Percentiles rank a stretch among this genome's conserved stretches.
Evolutionary conservation across 2,888 invertebrate genomes (phyloP).

Genomic region (Ichneumon xanthorius): DNA sequence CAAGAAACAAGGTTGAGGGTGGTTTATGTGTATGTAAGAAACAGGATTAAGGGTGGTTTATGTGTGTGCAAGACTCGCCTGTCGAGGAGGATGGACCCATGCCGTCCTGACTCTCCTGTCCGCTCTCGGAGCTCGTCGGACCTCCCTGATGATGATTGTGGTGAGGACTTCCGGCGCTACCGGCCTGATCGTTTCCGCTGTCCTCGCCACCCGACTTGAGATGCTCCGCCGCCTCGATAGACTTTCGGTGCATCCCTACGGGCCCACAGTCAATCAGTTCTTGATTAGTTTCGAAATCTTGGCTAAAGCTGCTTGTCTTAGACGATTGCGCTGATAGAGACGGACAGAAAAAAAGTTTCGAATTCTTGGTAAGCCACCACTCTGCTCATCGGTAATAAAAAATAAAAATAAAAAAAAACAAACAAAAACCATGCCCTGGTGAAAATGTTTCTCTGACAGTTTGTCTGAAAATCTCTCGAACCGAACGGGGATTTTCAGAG

Average conservation of each 20-base stretch:
- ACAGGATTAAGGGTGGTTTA: not conserved
- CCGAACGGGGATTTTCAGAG: too few relatives aligned
- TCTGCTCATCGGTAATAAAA: conserved; percentile 47
- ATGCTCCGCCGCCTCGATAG: conserved; percentile 98
- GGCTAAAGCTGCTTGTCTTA: conserved; percentile 85
- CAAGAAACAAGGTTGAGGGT: too few relatives aligned
- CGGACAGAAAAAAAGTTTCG: conserved; percentile 83
- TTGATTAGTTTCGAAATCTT: conserved; percentile 85
- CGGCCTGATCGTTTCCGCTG: conserved; percentile 87
- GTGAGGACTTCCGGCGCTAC: conserved; percentile 81
- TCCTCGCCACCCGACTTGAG: conserved; percentile 92
- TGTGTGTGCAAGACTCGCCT: conserved; percentile 71
- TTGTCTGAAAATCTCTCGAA: too few relatives aligned
- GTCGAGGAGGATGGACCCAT: conserved; percentile 82
- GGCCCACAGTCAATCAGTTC: conserved; percentile 85
- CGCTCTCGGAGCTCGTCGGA: conserved; percentile 83
- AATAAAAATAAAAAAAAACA: not conserved
- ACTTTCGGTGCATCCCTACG: conserved; percentile 99
- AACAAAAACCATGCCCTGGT: conserved; percentile 23
- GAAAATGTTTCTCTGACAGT: too few relatives aligned
- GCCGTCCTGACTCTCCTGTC: conserved; percentile 83
- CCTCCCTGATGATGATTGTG: conserved; percentile 82
- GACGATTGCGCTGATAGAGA: conserved; percentile 85
- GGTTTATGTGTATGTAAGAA: too few relatives aligned
- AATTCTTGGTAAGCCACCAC: conserved; percentile 70